phyloP scores from a whole-genome alignment of 2,888 invertebrate species.

The Pilophorus perplexus region DNA sequence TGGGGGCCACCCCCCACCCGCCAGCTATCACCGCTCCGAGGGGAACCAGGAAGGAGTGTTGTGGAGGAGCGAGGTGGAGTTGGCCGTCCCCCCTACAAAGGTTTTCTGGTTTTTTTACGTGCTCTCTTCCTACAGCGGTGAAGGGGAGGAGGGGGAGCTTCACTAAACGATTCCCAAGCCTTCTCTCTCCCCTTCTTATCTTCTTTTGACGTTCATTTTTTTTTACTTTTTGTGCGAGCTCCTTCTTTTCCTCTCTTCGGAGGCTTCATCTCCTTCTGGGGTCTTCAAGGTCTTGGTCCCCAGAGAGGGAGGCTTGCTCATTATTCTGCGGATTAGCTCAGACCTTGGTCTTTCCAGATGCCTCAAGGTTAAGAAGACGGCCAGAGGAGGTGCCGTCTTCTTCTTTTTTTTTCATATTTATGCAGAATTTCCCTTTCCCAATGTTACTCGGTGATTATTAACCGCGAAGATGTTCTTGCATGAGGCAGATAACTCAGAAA shows the following conservation, averaged over 20 bases:
- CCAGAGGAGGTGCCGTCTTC: background rate
- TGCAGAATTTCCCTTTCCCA: too few relatives aligned
- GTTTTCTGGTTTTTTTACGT: background rate
- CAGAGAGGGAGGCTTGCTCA: slow-evolving; percentile 20
- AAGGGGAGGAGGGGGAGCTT: background rate
- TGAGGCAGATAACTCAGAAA: too few relatives aligned
- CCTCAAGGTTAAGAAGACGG: slow-evolving; percentile 22
- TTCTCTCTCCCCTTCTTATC: slow-evolving; percentile 8
- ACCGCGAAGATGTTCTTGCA: too few relatives aligned
- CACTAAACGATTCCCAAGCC: background rate
- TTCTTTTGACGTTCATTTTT: background rate
- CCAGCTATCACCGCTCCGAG: background rate
- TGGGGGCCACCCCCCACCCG: slow-evolving; percentile 24
- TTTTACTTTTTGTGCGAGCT: background rate
- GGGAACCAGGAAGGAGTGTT: too few relatives aligned
- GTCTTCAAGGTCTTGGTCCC: slow-evolving; percentile 18
- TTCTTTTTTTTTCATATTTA: background rate
- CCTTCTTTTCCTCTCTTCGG: slow-evolving; percentile 4
- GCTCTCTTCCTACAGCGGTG: slow-evolving; percentile 16
- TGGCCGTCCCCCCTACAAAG: too few relatives aligned
- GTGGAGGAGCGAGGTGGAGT: too few relatives aligned
- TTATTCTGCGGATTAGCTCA: slow-evolving; percentile 29
- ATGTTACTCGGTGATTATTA: too few relatives aligned
- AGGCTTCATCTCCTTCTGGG: slow-evolving; percentile 7
- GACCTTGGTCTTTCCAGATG: slow-evolving; percentile 25